phyloP scores from a whole-genome alignment of 2,113 vertebrate species.

The Ailuropoda melanoleuca region DNA sequence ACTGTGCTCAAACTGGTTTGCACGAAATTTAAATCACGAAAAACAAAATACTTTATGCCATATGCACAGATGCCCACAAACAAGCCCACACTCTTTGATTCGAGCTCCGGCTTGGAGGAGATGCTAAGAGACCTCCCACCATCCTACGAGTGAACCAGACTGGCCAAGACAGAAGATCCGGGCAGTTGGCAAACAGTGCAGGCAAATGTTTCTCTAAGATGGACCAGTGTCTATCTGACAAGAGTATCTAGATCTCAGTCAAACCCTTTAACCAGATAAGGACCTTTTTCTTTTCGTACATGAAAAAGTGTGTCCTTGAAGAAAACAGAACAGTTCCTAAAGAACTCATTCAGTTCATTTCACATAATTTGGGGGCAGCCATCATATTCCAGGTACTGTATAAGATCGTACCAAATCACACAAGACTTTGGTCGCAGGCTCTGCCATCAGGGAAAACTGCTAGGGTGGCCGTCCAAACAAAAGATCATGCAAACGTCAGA shows the following conservation, averaged over 20 bases:
- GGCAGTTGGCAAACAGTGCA: fast-evolving
- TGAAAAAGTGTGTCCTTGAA: background rate
- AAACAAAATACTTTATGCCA: background rate
- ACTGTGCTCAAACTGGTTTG: background rate
- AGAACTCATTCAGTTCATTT: background rate
- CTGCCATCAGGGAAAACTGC: background rate
- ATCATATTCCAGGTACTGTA: fast-evolving
- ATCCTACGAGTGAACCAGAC: fast-evolving
- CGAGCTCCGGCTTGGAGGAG: background rate
- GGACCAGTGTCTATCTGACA: fast-evolving
- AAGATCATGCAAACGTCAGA: fast-evolving
- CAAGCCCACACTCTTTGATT: background rate
- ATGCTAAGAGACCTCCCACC: background rate
- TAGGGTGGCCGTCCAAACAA: no score
- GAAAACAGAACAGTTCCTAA: background rate
- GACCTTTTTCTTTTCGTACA: no score
- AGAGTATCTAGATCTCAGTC: background rate
- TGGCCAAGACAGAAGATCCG: background rate
- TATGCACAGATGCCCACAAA: background rate
- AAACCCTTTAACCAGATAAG: background rate
- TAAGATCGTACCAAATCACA: background rate
- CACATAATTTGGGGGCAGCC: background rate
- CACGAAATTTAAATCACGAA: background rate
- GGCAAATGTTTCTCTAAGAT: background rate
- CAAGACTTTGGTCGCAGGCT: no score